A percentile compares a stretch with the other conserved stretches of the same genome.
Evolutionary conservation across 2,113 vertebrate genomes (phyloP).

Genomic region (Cairina moschata): DNA sequence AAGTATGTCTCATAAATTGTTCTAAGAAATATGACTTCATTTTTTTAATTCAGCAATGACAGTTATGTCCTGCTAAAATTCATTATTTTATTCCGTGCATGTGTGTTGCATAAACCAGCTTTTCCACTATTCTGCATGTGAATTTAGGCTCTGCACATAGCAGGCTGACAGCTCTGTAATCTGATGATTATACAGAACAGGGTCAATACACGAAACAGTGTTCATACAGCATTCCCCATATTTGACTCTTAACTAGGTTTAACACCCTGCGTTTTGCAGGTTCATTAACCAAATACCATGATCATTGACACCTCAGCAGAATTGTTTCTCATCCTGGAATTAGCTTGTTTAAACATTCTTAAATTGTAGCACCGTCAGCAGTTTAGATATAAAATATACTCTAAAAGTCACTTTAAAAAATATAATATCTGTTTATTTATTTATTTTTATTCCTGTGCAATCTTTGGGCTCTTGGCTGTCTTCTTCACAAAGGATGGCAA

Average conservation of each 20-base stretch:
- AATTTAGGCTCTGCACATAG: background rate
- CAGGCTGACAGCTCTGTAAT: background rate
- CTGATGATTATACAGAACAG: background rate
- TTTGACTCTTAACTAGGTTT: background rate
- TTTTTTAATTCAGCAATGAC: background rate
- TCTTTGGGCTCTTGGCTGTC: background rate
- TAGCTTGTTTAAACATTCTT: slow-evolving; percentile 20
- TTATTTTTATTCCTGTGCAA: background rate
- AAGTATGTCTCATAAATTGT: background rate
- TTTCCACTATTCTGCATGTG: background rate
- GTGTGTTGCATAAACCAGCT: background rate
- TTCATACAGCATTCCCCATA: background rate
- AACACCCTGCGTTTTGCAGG: slow-evolving; percentile 22
- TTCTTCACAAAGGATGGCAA: background rate
- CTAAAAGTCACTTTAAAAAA: background rate
- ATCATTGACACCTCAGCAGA: background rate
- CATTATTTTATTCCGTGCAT: background rate
- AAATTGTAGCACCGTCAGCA: background rate
- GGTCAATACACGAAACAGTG: background rate
- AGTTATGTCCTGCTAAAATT: background rate
- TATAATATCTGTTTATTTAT: background rate
- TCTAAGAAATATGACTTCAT: background rate
- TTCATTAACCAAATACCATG: slow-evolving; percentile 4
- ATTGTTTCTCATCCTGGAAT: background rate
- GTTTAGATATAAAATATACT: background rate